These are phyloP conservation scores for Ceramica pisi DNA, from an alignment of 2,888 invertebrate genomes.

Conservation along the genomic window DNA sequence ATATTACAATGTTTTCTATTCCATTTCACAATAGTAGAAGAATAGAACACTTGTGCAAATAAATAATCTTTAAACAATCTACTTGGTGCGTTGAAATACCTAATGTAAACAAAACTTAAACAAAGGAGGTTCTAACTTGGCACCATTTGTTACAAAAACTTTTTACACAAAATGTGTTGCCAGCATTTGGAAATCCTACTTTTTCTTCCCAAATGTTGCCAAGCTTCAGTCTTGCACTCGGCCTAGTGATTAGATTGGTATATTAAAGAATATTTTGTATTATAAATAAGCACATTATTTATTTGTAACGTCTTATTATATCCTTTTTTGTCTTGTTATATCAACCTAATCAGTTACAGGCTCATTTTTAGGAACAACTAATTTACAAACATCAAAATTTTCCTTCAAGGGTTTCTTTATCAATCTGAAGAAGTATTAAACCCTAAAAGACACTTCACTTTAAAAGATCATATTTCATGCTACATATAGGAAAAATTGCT, in stretches of 20 bases:
- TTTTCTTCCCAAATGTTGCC: constrained; percentile 35
- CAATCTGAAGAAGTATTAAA: not conserved
- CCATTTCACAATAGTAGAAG: not conserved
- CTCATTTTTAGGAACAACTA: constrained; percentile 19
- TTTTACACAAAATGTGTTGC: constrained; percentile 4
- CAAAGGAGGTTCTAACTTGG: constrained; percentile 30
- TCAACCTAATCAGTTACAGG: constrained; percentile 56
- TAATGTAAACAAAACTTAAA: constrained; percentile 48
- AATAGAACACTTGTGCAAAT: constrained; percentile 45
- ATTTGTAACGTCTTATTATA: constrained; percentile 63
- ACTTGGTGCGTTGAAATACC: constrained; percentile 20
- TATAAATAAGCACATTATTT: constrained; percentile 67
- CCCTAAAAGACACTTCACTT: not conserved
- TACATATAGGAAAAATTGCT: not conserved
- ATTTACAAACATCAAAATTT: not conserved
- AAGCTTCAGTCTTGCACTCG: constrained; percentile 39
- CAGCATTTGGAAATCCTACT: constrained; percentile 17
- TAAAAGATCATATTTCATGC: not conserved
- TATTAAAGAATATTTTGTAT: constrained; percentile 69
- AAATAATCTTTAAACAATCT: constrained; percentile 3
- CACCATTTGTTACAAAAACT: constrained; percentile 25
- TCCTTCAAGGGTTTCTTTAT: not conserved
- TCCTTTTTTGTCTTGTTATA: constrained; percentile 44
- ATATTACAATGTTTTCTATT: not conserved
- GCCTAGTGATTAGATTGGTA: constrained; percentile 75